Evolutionary conservation across 2,113 vertebrate genomes (phyloP).

Genomic region (Austrofundulus limnaeus): DNA sequence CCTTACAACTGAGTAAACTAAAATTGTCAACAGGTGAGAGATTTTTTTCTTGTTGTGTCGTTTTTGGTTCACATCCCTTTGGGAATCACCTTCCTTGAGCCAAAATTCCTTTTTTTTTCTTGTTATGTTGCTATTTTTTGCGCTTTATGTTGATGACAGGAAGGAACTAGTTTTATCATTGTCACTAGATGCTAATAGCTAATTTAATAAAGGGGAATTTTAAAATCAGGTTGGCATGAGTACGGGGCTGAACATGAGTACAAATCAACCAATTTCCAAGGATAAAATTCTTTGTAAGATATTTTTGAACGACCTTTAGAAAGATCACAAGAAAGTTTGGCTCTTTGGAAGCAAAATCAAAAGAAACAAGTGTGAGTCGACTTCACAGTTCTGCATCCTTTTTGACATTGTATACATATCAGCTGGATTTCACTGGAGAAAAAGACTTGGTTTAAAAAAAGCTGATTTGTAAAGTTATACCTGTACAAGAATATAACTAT

Average conservation of each 20-base stretch:
- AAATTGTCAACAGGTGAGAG: too few relatives aligned
- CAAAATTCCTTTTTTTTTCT: background rate
- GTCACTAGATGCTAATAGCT: too few relatives aligned
- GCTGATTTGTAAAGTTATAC: background rate
- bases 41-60: too few relatives aligned
- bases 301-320: background rate
- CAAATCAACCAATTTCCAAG: too few relatives aligned
- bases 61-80: too few relatives aligned
- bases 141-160: background rate
- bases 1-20: too few relatives aligned
- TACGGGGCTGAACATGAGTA: too few relatives aligned
- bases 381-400: background rate
- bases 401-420: slow-evolving; percentile 4
- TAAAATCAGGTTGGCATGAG: background rate
- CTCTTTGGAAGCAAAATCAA: background rate
- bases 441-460: slow-evolving; percentile 11
- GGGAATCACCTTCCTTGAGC: background rate
- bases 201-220: background rate
- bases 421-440: slow-evolving; percentile 1
- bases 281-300: background rate
- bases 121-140: background rate
- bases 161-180: too few relatives aligned
- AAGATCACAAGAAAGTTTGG: background rate
- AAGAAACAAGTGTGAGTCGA: background rate
- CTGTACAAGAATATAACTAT: slow-evolving; percentile 41